A percentile compares a stretch with the other conserved stretches of the same genome.
These are phyloP conservation scores for Eubasilissa splendida DNA, from an alignment of 2,888 invertebrate genomes.

Conservation along the genomic window DNA sequence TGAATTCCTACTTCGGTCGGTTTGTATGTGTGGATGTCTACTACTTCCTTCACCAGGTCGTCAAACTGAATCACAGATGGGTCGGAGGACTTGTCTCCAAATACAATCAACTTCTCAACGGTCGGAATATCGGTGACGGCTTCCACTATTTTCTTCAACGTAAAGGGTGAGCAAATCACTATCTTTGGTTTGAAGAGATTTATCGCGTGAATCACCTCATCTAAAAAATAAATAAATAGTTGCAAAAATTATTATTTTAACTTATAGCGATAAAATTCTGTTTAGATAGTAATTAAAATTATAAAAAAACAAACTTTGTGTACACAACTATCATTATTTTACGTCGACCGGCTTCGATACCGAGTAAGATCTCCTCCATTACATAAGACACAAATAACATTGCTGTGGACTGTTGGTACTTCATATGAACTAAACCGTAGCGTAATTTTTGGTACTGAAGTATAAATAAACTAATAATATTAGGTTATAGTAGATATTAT, in stretches of 20 bases:
- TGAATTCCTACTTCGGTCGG: constrained; percentile 69
- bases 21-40: constrained; percentile 64
- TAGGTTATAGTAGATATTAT: too few relatives aligned
- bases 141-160: constrained; percentile 73
- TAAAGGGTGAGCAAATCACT: constrained; percentile 77
- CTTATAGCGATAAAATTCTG: too few relatives aligned
- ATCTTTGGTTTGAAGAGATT: constrained; percentile 80
- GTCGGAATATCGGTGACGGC: constrained; percentile 70
- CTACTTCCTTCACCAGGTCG: constrained; percentile 63
- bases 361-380: too few relatives aligned
- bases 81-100: constrained; percentile 68
- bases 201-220: constrained; percentile 79
- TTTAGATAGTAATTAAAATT: too few relatives aligned
- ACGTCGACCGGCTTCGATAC: too few relatives aligned
- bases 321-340: too few relatives aligned
- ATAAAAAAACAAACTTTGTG: too few relatives aligned
- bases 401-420: too few relatives aligned
- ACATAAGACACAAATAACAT: too few relatives aligned
- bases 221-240: constrained; percentile 64
- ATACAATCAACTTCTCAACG: constrained; percentile 73
- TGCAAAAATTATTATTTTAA: neutral
- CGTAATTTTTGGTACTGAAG: too few relatives aligned
- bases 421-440: too few relatives aligned
- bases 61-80: constrained; percentile 66
- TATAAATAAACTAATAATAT: too few relatives aligned